These are phyloP conservation scores for Antedon bifida DNA, from an alignment of 35 echinoderm and acorn worm genomes.

Conservation along the genomic window DNA sequence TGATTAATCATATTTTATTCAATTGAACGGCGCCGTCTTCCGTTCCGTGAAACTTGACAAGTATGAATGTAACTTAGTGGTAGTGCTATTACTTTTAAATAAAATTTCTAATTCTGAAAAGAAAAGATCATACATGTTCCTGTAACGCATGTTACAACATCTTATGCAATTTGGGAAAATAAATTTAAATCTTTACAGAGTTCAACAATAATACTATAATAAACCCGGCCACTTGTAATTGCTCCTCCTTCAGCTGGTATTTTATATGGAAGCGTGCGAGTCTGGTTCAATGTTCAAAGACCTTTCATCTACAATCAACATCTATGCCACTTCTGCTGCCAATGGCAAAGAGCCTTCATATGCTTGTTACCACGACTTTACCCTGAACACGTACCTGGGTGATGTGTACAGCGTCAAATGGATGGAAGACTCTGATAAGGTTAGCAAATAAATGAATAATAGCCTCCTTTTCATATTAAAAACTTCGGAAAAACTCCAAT, in stretches of 20 bases:
- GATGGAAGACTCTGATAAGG: conserved; percentile 95
- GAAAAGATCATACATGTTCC: no score
- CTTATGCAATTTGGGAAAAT: no score
- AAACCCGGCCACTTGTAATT: background rate
- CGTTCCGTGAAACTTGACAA: no score
- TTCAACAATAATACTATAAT: background rate
- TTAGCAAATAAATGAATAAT: conserved; percentile 5
- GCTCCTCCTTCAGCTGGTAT: conserved; percentile 39
- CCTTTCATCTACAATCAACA: conserved; percentile 37
- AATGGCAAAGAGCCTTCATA: conserved; percentile 70
- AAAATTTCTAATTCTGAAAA: no score
- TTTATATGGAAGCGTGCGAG: conserved; percentile 94
- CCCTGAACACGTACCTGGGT: conserved; percentile 54
- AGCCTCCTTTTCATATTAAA: no score
- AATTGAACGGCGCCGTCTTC: no score
- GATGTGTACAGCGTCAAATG: conserved; percentile 92
- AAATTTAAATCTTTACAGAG: no score
- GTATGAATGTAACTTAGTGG: no score
- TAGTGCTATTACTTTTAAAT: no score
- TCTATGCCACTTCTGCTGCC: conserved; percentile 70
- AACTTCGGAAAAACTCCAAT: no score
- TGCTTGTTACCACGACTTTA: conserved; percentile 50
- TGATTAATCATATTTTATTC: no score
- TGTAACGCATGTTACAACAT: no score
- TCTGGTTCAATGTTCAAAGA: conserved; percentile 89